These are phyloP conservation scores for Periophthalmus modestus DNA, from an alignment of 2,113 vertebrate genomes.

Conservation along the genomic window DNA sequence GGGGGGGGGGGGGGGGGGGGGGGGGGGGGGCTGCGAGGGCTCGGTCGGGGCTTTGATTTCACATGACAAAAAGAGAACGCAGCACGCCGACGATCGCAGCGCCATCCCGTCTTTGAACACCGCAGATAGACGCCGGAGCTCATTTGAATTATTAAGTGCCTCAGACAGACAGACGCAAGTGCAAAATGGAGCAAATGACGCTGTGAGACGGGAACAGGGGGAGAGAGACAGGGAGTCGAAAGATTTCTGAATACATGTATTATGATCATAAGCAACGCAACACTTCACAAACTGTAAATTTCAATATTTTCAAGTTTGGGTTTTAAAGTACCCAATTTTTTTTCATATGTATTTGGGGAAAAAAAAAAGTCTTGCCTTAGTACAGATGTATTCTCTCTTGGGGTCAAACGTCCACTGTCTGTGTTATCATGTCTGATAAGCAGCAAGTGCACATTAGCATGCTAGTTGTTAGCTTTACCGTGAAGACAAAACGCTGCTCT, in stretches of 20 bases:
- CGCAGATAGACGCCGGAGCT: slow-evolving; percentile 59
- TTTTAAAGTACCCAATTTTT: no score
- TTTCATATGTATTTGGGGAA: no score
- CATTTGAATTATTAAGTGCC: slow-evolving; percentile 74
- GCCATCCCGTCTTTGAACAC: slow-evolving; percentile 64
- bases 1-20: slow-evolving; percentile 37
- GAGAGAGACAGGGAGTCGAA: neutral
- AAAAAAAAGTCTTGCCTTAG: no score
- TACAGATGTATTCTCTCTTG: no score
- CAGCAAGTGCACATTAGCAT: no score
- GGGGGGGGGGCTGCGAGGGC: slow-evolving; percentile 46
- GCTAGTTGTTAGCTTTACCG: no score
- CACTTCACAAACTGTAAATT: no score
- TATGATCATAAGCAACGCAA: neutral
- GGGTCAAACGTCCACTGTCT: no score
- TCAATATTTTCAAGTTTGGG: no score
- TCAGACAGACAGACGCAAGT: slow-evolving; percentile 11
- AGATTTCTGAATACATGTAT: neutral
- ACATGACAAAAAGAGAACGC: slow-evolving; percentile 66
- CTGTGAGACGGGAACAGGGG: neutral
- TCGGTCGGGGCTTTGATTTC: slow-evolving; percentile 66
- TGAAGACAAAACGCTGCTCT: no score
- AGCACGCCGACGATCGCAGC: slow-evolving; percentile 65
- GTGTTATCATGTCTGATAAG: no score
- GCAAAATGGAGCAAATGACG: slow-evolving; percentile 5